A percentile compares a stretch with the other conserved stretches of the same genome.
Evolutionary conservation across 2,888 invertebrate species (phyloP).

Genomic region (Anthoptus insignis): DNA sequence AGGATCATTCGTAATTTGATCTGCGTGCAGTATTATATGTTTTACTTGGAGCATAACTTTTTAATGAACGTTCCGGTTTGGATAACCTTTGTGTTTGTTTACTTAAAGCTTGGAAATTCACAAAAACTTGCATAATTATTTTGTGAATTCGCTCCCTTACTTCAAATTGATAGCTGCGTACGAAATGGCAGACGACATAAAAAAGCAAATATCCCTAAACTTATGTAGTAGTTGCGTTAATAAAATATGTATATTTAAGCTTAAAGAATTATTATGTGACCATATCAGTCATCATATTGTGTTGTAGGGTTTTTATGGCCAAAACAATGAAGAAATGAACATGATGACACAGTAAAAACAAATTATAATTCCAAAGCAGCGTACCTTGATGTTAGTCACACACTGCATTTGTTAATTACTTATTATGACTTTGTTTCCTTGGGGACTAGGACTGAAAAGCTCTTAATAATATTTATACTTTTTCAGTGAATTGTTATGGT

Average conservation of each 20-base stretch:
- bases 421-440: conserved; percentile 47
- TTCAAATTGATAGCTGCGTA: conserved; percentile 8
- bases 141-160: conserved; percentile 5
- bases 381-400: conserved; percentile 15
- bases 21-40: conserved; percentile 40
- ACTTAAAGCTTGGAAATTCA: conserved; percentile 38
- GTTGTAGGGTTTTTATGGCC: too few relatives aligned
- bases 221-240: too few relatives aligned
- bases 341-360: too few relatives aligned
- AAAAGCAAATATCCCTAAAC: too few relatives aligned
- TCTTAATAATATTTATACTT: not conserved
- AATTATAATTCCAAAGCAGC: too few relatives aligned
- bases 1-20: conserved; percentile 26
- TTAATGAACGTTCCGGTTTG: conserved; percentile 45
- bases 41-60: conserved; percentile 43
- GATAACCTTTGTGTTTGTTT: conserved; percentile 46
- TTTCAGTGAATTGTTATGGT: not conserved
- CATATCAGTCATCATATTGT: too few relatives aligned
- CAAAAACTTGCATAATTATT: conserved; percentile 42
- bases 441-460: conserved; percentile 18
- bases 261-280: not conserved
- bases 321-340: too few relatives aligned
- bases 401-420: conserved; percentile 35
- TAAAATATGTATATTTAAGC: too few relatives aligned
- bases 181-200: not conserved